Percentiles rank a stretch among this genome's conserved stretches.
These are phyloP conservation scores for Radopholus similis DNA, from an alignment of 1,140 invertebrate species.

Conservation along the genomic window DNA sequence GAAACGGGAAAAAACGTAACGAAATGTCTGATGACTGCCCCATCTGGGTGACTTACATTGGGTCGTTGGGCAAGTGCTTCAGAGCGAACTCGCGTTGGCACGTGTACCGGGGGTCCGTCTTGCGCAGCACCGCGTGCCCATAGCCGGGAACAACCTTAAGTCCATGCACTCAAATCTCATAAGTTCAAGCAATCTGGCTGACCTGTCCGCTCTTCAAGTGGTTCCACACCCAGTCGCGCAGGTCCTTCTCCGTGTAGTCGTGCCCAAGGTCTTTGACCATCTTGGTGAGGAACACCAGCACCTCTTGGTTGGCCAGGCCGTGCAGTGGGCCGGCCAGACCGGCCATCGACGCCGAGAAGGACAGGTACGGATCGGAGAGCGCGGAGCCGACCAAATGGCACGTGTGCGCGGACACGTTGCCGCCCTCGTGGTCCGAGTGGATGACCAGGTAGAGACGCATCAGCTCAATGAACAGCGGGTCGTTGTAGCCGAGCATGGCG, in stretches of 20 bases:
- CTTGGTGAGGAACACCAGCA: slow-evolving; percentile 79
- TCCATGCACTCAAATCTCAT: slow-evolving; percentile 16
- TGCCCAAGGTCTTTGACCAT: slow-evolving; percentile 72
- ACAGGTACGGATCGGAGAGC: slow-evolving; percentile 83
- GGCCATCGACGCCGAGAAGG: slow-evolving; percentile 87
- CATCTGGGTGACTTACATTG: too few relatives aligned
- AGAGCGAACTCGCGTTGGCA: background rate
- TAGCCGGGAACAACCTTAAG: slow-evolving; percentile 83
- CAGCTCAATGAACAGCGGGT: slow-evolving; percentile 80
- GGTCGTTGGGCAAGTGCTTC: background rate
- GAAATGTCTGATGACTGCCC: background rate
- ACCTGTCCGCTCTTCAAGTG: slow-evolving; percentile 78
- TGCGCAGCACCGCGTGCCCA: slow-evolving; percentile 86
- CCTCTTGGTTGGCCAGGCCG: slow-evolving; percentile 90
- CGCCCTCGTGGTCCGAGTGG: slow-evolving; percentile 71
- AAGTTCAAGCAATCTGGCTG: background rate
- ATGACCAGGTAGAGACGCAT: slow-evolving; percentile 92
- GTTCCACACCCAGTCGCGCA: slow-evolving; percentile 89
- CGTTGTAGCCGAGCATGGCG: slow-evolving; percentile 84
- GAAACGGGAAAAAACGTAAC: background rate
- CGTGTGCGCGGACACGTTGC: slow-evolving; percentile 88
- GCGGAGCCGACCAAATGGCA: slow-evolving; percentile 90
- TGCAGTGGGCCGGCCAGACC: slow-evolving; percentile 90
- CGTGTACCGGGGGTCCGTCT: too few relatives aligned
- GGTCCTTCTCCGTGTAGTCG: slow-evolving; percentile 76